phyloP scores from a whole-genome alignment of 2,113 vertebrate genomes.

The Hippocampus guttulatus region DNA sequence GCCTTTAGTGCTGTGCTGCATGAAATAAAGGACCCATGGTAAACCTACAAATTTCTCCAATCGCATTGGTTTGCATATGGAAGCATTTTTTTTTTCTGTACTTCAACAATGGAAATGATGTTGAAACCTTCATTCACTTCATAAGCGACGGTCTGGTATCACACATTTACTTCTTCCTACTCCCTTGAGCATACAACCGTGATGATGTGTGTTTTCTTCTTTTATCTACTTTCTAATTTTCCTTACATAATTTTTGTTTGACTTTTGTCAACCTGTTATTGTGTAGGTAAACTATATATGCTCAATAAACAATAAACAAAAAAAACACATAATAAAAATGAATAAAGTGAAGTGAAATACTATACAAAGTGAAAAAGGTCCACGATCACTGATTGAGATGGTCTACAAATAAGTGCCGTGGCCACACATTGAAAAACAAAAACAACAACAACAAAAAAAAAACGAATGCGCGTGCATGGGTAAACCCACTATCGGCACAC shows the following conservation, averaged over 20 bases:
- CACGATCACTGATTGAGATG: background rate
- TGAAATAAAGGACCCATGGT: background rate
- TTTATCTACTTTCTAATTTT: no score
- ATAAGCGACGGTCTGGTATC: background rate
- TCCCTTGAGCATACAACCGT: no score
- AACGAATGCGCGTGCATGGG: slow-evolving; percentile 9
- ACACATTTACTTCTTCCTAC: no score
- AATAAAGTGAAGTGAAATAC: background rate
- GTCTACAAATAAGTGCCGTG: background rate
- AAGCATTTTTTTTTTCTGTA: background rate
- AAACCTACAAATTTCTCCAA: background rate
- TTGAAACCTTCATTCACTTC: background rate
- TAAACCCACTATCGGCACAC: slow-evolving; percentile 18
- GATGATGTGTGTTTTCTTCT: no score
- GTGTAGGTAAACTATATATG: no score
- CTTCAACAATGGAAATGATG: background rate
- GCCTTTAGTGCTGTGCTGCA: background rate
- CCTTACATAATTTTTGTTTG: no score
- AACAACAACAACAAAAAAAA: background rate
- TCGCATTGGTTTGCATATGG: background rate
- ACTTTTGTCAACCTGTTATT: no score
- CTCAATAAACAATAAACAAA: no score
- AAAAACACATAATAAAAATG: background rate
- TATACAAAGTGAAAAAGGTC: background rate
- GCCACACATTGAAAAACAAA: background rate